These are phyloP conservation scores for Bembecia ichneumoniformis DNA, from an alignment of 2,888 invertebrate species.

Conservation along the genomic window DNA sequence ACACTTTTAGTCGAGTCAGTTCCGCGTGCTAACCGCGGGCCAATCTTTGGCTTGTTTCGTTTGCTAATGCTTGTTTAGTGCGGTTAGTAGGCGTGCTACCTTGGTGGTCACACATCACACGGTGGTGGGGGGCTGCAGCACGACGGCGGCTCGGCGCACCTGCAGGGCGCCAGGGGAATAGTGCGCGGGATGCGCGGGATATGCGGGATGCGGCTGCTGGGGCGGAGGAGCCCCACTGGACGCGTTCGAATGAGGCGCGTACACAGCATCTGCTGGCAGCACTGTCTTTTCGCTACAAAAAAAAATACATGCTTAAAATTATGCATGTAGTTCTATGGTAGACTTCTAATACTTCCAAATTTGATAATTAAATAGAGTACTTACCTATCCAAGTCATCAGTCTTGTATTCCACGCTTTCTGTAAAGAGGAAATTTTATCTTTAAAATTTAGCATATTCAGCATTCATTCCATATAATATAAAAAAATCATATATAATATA, in stretches of 20 bases:
- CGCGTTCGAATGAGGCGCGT: conserved; percentile 61
- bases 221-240: conserved; percentile 58
- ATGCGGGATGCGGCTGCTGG: conserved; percentile 78
- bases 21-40: no score
- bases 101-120: conserved; percentile 57
- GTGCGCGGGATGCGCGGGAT: conserved; percentile 80
- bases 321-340: no score
- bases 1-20: no score
- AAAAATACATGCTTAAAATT: not conserved
- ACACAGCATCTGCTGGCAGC: conserved; percentile 82
- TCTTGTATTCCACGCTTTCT: conserved; percentile 88
- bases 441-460: no score
- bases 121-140: conserved; percentile 90
- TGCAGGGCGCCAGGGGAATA: conserved; percentile 85
- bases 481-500: no score
- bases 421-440: conserved; percentile 39
- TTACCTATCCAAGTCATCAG: conserved; percentile 88
- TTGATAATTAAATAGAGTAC: conserved; percentile 21
- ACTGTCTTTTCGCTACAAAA: conserved; percentile 66
- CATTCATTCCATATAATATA: no score
- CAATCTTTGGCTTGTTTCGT: no score
- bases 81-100: not conserved
- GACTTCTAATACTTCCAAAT: not conserved
- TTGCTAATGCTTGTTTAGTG: not conserved
- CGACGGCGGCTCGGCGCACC: conserved; percentile 91